Evolutionary conservation across 1,140 invertebrate genomes (phyloP).

Genomic region (Listronotus bonariensis): DNA sequence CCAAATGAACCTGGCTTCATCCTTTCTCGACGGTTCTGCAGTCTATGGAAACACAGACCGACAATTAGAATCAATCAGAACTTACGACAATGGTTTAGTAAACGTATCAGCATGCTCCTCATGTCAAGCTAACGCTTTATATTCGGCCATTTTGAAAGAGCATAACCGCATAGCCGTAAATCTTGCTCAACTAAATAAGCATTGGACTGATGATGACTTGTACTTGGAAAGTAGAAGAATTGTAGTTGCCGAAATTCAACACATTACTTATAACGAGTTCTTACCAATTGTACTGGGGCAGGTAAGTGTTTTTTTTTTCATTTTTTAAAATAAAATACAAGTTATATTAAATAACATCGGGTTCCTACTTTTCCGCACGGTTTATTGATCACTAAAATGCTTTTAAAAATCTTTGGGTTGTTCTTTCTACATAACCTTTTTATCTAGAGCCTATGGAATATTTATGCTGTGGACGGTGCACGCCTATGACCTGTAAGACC

Average conservation of each 20-base stretch:
- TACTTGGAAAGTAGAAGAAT: constrained; percentile 80
- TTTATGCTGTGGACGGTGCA: too few relatives aligned
- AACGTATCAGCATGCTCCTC: constrained; percentile 66
- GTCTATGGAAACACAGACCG: constrained; percentile 81
- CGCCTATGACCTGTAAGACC: too few relatives aligned
- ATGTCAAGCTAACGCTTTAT: constrained; percentile 59
- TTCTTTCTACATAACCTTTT: too few relatives aligned
- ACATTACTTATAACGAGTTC: constrained; percentile 86
- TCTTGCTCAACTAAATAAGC: constrained; percentile 73
- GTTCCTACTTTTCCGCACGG: too few relatives aligned
- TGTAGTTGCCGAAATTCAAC: constrained; percentile 80
- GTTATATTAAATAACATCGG: too few relatives aligned
- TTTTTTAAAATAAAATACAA: constrained; percentile 3
- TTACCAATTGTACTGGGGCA: constrained; percentile 77
- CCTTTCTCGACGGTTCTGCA: constrained; percentile 84
- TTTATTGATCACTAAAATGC: too few relatives aligned
- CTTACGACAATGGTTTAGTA: constrained; percentile 75
- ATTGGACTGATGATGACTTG: constrained; percentile 83
- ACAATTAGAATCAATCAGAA: constrained; percentile 68
- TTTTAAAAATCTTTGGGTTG: too few relatives aligned
- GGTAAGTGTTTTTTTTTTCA: constrained; percentile 51
- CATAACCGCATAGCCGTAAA: constrained; percentile 83
- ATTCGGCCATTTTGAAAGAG: constrained; percentile 74
- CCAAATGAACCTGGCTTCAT: constrained; percentile 86
- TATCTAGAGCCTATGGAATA: too few relatives aligned